Evolutionary conservation across 2,888 invertebrate species (phyloP).

Genomic region (Globia sparganii): DNA sequence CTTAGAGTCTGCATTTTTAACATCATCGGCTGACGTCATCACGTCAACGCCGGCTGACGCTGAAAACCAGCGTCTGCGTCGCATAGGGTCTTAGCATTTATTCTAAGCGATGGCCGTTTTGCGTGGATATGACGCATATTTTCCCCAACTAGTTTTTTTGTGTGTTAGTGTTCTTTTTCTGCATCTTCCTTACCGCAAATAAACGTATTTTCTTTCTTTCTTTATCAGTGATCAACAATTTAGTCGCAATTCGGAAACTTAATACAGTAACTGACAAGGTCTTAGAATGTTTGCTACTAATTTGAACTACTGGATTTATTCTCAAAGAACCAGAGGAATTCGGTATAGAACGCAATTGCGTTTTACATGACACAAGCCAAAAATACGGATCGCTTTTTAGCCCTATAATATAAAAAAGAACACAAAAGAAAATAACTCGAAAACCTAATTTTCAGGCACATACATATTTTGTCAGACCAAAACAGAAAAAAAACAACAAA

Average conservation of each 20-base stretch:
- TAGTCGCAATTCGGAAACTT: not conserved
- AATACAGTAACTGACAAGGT: not conserved
- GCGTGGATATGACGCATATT: not conserved
- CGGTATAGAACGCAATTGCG: not conserved
- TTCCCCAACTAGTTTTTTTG: not conserved
- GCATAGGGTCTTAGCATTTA: not conserved
- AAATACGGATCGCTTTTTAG: not conserved
- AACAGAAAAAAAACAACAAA: conserved; percentile 27
- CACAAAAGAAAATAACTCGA: conserved; percentile 20
- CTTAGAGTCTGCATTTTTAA: not conserved
- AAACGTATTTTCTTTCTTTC: not conserved
- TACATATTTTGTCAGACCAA: conserved; percentile 24
- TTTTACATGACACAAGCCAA: not conserved
- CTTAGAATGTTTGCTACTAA: not conserved
- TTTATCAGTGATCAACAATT: not conserved
- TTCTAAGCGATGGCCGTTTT: not conserved
- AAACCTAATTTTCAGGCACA: conserved; percentile 10
- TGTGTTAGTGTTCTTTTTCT: not conserved
- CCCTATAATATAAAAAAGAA: not conserved
- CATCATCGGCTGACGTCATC: not conserved
- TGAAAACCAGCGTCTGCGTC: not conserved
- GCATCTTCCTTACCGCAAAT: not conserved
- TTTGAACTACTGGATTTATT: not conserved
- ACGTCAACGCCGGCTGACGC: not conserved
- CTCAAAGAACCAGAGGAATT: not conserved